A percentile compares a stretch with the other conserved stretches of the same genome.
Evolutionary conservation across 2,113 vertebrate species (phyloP).

Genomic region (Taurulus bubalis): DNA sequence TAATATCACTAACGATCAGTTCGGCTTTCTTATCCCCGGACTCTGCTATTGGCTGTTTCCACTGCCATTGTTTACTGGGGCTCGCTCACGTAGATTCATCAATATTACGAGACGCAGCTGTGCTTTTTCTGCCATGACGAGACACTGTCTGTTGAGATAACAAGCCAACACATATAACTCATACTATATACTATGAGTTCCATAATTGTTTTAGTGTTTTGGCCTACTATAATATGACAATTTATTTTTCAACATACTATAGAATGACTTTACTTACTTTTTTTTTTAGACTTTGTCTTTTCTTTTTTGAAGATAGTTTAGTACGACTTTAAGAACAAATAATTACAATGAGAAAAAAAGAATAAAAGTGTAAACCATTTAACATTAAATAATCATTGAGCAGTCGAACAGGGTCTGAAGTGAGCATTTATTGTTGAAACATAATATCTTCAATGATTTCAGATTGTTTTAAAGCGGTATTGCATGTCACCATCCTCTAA

Average conservation of each 20-base stretch:
- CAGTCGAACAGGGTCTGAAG: background rate
- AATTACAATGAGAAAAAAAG: no score
- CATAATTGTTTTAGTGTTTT: no score
- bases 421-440: background rate
- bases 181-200: no score
- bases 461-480: background rate
- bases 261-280: no score
- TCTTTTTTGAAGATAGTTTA: no score
- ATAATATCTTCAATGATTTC: background rate
- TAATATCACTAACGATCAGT: no score
- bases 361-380: background rate
- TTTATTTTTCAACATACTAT: no score
- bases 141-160: background rate
- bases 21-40: no score
- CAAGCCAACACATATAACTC: background rate
- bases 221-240: no score
- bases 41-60: no score
- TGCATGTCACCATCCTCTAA: background rate
- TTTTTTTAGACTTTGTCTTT: no score
- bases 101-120: background rate
- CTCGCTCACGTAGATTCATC: background rate
- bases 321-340: no score
- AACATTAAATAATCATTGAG: background rate
- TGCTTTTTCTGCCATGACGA: background rate
- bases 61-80: background rate